Evolutionary conservation across 1,140 invertebrate genomes (phyloP).

Genomic region (Drosophila obscura): DNA sequence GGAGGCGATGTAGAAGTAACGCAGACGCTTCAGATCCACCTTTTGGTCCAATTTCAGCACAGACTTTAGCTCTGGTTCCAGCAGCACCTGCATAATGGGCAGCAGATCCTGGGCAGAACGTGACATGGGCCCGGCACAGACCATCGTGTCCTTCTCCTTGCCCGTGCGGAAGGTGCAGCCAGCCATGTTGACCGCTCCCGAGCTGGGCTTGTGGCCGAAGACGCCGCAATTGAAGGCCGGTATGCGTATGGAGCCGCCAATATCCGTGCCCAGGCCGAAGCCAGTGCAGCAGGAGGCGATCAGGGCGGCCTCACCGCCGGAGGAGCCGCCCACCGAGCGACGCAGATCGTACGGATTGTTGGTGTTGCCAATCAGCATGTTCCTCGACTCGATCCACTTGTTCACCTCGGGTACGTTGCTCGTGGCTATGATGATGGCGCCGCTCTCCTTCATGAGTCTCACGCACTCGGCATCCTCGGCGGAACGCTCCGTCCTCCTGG

Average conservation of each 20-base stretch:
- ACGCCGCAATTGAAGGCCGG: constrained; percentile 97
- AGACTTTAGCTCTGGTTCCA: constrained; percentile 61
- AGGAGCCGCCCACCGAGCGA: constrained; percentile 93
- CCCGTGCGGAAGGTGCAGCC: constrained; percentile 87
- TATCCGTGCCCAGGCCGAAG: constrained; percentile 94
- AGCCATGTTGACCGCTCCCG: constrained; percentile 86
- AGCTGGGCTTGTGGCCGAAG: constrained; percentile 95
- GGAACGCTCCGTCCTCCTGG: constrained; percentile 86
- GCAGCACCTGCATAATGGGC: constrained; percentile 87
- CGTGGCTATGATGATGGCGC: constrained; percentile 94
- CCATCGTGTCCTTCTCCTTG: constrained; percentile 86
- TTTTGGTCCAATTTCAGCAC: constrained; percentile 83
- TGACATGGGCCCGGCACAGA: constrained; percentile 91
- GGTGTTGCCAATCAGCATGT: constrained; percentile 95
- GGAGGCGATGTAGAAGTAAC: constrained; percentile 91
- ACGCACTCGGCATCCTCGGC: constrained; percentile 91
- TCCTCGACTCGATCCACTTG: constrained; percentile 91
- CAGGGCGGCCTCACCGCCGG: constrained; percentile 91
- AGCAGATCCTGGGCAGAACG: constrained; percentile 90
- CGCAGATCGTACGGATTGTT: constrained; percentile 96
- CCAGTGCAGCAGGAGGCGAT: constrained; percentile 91
- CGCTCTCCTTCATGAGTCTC: constrained; percentile 89
- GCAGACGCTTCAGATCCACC: constrained; percentile 88
- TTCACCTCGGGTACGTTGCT: constrained; percentile 96
- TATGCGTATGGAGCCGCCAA: constrained; percentile 97